Percentiles rank a stretch among this genome's conserved stretches.
These are phyloP conservation scores for Oeneis ivallda DNA, from an alignment of 2,888 invertebrate genomes.

Conservation along the genomic window DNA sequence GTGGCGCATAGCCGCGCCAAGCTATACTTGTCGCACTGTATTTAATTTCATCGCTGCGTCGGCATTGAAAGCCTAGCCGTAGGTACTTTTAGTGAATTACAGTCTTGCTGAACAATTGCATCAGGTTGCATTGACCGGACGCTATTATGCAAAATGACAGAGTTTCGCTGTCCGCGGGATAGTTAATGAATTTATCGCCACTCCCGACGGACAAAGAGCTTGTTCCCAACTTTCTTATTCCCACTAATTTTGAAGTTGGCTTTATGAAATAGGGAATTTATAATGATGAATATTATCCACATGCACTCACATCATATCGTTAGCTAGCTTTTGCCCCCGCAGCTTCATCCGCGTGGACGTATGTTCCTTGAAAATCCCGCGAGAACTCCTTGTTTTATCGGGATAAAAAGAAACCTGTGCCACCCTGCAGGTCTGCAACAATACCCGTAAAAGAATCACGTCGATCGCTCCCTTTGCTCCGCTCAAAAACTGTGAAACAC, in stretches of 20 bases:
- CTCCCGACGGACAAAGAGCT: conserved; percentile 21
- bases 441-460: too few relatives aligned
- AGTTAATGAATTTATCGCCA: conserved; percentile 23
- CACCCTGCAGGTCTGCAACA: too few relatives aligned
- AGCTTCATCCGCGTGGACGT: too few relatives aligned
- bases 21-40: too few relatives aligned
- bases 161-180: conserved; percentile 15
- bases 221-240: conserved; percentile 21
- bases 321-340: too few relatives aligned
- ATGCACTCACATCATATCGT: too few relatives aligned
- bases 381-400: too few relatives aligned
- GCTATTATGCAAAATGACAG: conserved; percentile 7
- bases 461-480: too few relatives aligned
- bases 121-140: conserved; percentile 9
- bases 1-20: too few relatives aligned
- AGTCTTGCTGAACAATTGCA: conserved; percentile 5
- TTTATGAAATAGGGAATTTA: conserved; percentile 23
- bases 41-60: not conserved
- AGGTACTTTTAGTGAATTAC: not conserved
- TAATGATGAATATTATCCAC: conserved; percentile 11
- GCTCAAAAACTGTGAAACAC: too few relatives aligned
- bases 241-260: conserved; percentile 23
- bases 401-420: too few relatives aligned
- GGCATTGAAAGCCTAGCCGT: not conserved
- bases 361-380: too few relatives aligned